These are phyloP conservation scores for Cistogaster globosa DNA, from an alignment of 2,888 invertebrate species.

Conservation along the genomic window DNA sequence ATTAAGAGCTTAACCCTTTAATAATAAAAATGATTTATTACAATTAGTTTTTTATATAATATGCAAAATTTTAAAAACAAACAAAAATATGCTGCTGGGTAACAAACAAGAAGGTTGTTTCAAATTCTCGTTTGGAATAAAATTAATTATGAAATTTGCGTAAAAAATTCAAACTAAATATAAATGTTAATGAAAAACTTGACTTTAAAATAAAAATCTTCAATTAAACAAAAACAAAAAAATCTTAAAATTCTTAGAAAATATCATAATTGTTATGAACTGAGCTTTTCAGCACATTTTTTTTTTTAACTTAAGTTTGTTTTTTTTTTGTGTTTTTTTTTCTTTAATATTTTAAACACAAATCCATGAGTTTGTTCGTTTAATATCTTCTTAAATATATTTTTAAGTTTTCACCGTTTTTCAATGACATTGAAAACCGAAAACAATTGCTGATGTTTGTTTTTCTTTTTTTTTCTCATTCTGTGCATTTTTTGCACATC, in stretches of 20 bases:
- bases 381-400: conserved; percentile 5
- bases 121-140: conserved; percentile 8
- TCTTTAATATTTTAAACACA: conserved; percentile 15
- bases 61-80: conserved; percentile 74
- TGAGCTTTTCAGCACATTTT: conserved; percentile 56
- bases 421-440: conserved; percentile 69
- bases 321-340: not conserved
- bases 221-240: not conserved
- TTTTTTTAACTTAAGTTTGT: not conserved
- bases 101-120: conserved; percentile 33
- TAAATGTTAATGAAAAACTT: conserved; percentile 19
- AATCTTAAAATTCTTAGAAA: conserved; percentile 56
- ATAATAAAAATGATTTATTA: conserved; percentile 81
- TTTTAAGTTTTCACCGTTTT: conserved; percentile 52
- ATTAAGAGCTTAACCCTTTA: conserved; percentile 66
- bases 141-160: conserved; percentile 38
- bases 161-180: not conserved
- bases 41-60: conserved; percentile 75
- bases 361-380: conserved; percentile 12
- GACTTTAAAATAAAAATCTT: conserved; percentile 9
- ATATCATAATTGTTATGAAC: conserved; percentile 60
- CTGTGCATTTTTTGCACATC: conserved; percentile 34
- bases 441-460: conserved; percentile 54
- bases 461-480: not conserved
- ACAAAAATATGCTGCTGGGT: not conserved